Evolutionary conservation across 2,113 vertebrate species (phyloP), one percentile per base, ranked within the genome.

Genomic region (Strix aluco): DNA sequence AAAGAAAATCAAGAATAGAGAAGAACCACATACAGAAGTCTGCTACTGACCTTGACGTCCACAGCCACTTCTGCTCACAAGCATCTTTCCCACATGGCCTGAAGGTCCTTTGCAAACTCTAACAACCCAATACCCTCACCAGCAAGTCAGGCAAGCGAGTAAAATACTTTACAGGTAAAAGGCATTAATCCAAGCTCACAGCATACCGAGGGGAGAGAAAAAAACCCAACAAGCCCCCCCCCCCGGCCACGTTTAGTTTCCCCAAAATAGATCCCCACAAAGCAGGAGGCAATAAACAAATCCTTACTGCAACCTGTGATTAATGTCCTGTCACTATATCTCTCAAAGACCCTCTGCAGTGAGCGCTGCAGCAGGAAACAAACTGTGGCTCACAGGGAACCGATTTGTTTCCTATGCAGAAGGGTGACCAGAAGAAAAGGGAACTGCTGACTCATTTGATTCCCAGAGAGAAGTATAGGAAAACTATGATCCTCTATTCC

Each of bases 161-260:
- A 67, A 86, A 81, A 63, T 1, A 16, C 7, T 52, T 65, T 18
- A 14, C 8, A 47, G 9, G 36, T 30, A 51, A 57, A 58, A 67
- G 44, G 15, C 26, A 59, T 11, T n/a, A 58, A 58, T 8, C 25
- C 49, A 40, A 49, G 30, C 27, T 78, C 49, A 15, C 25, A 21
- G 65, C 13, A 7, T 3, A 13, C 0, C 3, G 5, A 1, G 40
- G 3, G 18, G 10, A 2, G 38, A 10, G 19, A 36, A 22, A 58
- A 34, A 29, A 30, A 73, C 34, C 34, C 3, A 49, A 46, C 17
- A 49, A 72, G 34, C 7, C 20, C 22, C 27, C 22, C 27, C 4
- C 23, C 0, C 44, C 44, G 17, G 44, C 44, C 5, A 20, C 4
- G 1, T 80, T 61, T 15, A 20, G 44, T 18, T 65, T 61, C 54